A percentile compares a stretch with the other conserved stretches of the same genome.
Conservation (phyloP, 2,888 invertebrate species). For the Nomada fucata region DNA sequence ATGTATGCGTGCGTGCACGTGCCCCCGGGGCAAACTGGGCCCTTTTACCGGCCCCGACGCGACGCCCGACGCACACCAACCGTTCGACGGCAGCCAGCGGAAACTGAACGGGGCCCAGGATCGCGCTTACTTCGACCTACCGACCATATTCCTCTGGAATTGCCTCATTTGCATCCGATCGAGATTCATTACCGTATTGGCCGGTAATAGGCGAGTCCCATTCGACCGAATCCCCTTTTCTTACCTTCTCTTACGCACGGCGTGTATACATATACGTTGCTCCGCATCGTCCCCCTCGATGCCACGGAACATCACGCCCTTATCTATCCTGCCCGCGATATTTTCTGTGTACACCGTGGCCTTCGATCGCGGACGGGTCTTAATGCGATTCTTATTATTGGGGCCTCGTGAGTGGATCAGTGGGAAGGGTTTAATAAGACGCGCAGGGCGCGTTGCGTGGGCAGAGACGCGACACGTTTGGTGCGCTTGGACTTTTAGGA, state of each 20-base stretch:
- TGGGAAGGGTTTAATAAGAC: no score
- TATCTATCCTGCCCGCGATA: slow-evolving; percentile 47
- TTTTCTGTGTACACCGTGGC: slow-evolving; percentile 17
- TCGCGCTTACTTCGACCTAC: slow-evolving; percentile 24
- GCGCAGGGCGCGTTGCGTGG: no score
- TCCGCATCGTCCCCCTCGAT: no score
- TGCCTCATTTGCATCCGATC: slow-evolving; percentile 75
- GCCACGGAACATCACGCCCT: slow-evolving; percentile 7
- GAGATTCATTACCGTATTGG: slow-evolving; percentile 75
- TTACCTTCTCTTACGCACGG: not conserved
- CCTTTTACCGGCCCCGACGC: slow-evolving; percentile 33
- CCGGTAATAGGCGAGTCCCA: slow-evolving; percentile 64
- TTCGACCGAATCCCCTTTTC: slow-evolving; percentile 25
- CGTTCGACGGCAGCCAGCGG: slow-evolving; percentile 1
- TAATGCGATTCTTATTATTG: slow-evolving; percentile 37
- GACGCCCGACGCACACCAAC: slow-evolving; percentile 20
- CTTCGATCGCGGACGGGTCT: slow-evolving; percentile 26
- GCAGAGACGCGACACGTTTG: no score
- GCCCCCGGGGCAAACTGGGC: slow-evolving; percentile 49
- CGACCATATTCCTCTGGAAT: slow-evolving; percentile 57
- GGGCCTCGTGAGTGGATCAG: not conserved
- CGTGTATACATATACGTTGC: no score
- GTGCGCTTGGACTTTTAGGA: no score
- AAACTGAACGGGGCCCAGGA: not conserved
- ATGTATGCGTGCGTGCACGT: slow-evolving; percentile 70